These are phyloP conservation scores for Steinernema carpocapsae DNA, from an alignment of 2,888 invertebrate genomes.

Conservation along the genomic window DNA sequence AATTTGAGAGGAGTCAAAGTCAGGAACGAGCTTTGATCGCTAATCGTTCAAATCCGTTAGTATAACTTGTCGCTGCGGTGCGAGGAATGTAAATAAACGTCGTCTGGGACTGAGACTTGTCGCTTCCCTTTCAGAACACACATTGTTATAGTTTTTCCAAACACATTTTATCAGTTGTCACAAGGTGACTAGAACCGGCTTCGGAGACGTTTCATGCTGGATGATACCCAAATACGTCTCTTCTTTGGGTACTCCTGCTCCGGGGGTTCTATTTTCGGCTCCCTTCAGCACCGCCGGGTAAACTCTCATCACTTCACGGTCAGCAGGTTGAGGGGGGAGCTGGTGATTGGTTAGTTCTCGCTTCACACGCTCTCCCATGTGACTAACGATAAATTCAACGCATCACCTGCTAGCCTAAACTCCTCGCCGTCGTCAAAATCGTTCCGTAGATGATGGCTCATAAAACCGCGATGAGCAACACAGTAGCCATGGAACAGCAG, in stretches of 20 bases:
- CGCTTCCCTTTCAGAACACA: constrained; percentile 17
- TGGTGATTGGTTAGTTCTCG: constrained; percentile 21
- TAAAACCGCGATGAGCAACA: constrained; percentile 12
- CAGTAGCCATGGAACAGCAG: not conserved
- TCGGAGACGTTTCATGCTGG: not conserved
- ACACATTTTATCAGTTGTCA: not conserved
- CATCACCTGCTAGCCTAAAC: constrained; percentile 2
- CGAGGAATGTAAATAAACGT: constrained; percentile 17
- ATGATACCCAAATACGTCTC: not conserved
- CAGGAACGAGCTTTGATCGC: constrained; percentile 27
- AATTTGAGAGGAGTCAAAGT: not conserved
- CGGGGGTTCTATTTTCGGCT: constrained; percentile 1
- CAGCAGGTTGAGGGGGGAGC: not conserved
- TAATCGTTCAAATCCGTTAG: not conserved
- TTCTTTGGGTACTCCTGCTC: constrained; percentile 4
- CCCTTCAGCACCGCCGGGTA: too few relatives aligned
- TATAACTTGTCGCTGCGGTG: constrained; percentile 12
- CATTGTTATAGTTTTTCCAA: constrained; percentile 17
- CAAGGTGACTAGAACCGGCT: constrained; percentile 2
- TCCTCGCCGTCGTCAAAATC: not conserved
- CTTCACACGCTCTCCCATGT: constrained; percentile 20
- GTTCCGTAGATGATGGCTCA: not conserved
- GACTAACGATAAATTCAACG: constrained; percentile 27
- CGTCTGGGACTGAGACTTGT: not conserved
- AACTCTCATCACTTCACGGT: not conserved